phyloP scores from a whole-genome alignment of 2,888 invertebrate genomes.

The Gerosis bhagava region DNA sequence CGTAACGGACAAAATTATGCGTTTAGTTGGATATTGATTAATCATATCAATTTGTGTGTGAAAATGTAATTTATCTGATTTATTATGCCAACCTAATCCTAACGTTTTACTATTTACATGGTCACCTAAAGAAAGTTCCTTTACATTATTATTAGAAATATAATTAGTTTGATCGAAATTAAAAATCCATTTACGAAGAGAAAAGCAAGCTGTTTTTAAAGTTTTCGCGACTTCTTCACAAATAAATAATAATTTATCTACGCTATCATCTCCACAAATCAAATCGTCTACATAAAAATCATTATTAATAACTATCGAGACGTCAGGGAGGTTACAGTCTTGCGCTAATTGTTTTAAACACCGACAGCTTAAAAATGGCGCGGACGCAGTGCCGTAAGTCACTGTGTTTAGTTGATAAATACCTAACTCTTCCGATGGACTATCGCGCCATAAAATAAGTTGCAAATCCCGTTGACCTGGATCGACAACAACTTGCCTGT shows the following conservation, averaged over 20 bases:
- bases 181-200: conserved; percentile 30
- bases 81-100: conserved; percentile 27
- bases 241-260: too few relatives aligned
- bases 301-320: conserved; percentile 22
- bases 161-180: conserved; percentile 12
- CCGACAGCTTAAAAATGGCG: too few relatives aligned
- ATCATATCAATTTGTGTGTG: conserved; percentile 5
- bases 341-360: conserved; percentile 29
- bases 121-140: conserved; percentile 18
- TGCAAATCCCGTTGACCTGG: conserved; percentile 1
- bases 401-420: too few relatives aligned
- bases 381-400: too few relatives aligned
- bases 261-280: conserved; percentile 1
- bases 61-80: conserved; percentile 23
- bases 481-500: not conserved
- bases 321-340: conserved; percentile 27
- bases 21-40: conserved; percentile 13
- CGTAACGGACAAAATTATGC: conserved; percentile 27
- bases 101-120: conserved; percentile 17
- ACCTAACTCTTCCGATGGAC: not conserved
- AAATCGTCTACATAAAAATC: conserved; percentile 36
- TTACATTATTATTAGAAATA: conserved; percentile 1
- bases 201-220: too few relatives aligned
- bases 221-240: too few relatives aligned
- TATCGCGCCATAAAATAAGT: conserved; percentile 6